Base-by-base conservation (phyloP, 1,140 invertebrate genomes). In the Cyrtorhinus lividipennis region DNA sequence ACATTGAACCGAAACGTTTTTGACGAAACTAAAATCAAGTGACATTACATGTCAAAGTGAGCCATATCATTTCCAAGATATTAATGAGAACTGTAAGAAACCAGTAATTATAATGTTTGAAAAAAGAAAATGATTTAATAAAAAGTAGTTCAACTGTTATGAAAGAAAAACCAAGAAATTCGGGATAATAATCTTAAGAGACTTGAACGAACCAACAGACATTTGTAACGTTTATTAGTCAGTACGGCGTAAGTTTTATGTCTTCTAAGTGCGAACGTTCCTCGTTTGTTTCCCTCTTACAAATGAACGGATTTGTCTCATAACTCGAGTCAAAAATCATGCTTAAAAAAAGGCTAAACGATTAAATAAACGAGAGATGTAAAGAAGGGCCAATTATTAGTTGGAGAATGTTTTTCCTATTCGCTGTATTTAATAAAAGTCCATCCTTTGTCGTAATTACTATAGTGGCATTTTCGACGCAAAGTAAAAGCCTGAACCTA, bases 161-260 rank as follows among this genome's bases (percentile, higher is more conserved):
- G 15, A 38, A 38, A 38, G 15, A 5, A 38, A 38, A 8, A 38
- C 30, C 30, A 38, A 15, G 5, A 38, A 38, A 38, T 15, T 38
- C 15, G 30, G 30, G 15, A 38, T 38, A 38, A 38, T 8, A 38
- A 38, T 15, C 15, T 38, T 38, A 45, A 45, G 59, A 61, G 59
- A 61, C 59, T 61, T 61, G 46, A 61, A 61, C 46, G 59, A 61
- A 61, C 59, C 59, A 61, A 61, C 59, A 61, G 59, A 26, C 22
- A 38, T n/a, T n/a, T 38, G 30, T 38, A 61, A 61, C 59, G 24
- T 44, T 45, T 60, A 22, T 61, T 61, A 61, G 59, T 61, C 59
- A 61, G 46, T 61, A 61, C 46, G 24, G 15, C 45, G 30, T 38
- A 38, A 38, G 15, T 38, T 8, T 38, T 8, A 38, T 5, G 5